Percentiles rank a stretch among this genome's conserved stretches.
Evolutionary conservation across 2,888 invertebrate species (phyloP).

Genomic region (Scaptomyza polygonia): DNA sequence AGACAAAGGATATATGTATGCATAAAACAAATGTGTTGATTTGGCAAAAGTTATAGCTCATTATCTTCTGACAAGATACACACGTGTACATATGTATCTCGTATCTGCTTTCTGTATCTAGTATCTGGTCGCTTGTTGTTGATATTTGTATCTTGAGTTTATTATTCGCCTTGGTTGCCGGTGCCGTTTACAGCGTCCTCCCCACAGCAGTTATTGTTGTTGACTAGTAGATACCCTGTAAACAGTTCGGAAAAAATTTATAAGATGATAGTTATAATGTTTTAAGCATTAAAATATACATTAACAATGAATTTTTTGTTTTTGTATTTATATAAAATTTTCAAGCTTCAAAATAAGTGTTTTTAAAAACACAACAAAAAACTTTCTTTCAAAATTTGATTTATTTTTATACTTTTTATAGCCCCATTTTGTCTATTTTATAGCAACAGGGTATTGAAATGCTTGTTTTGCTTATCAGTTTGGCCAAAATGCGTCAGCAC

Average conservation of each 20-base stretch:
- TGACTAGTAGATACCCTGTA: constrained; percentile 12
- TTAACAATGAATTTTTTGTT: no score
- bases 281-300: no score
- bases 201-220: neutral
- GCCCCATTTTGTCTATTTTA: neutral
- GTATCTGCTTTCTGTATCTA: constrained; percentile 41
- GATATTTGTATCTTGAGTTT: constrained; percentile 45
- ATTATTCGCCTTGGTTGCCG: constrained; percentile 7
- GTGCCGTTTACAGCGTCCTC: constrained; percentile 9
- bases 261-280: no score
- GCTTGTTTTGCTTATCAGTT: constrained; percentile 63
- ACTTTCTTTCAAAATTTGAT: no score
- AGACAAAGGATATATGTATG: constrained; percentile 10
- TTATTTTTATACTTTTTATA: neutral
- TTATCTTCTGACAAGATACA: constrained; percentile 62
- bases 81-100: constrained; percentile 34
- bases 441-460: constrained; percentile 15
- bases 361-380: no score
- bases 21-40: constrained; percentile 34
- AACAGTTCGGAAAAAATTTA: no score
- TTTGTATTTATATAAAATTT: no score
- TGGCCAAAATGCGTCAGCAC: constrained; percentile 71
- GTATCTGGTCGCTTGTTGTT: constrained; percentile 20
- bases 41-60: constrained; percentile 53
- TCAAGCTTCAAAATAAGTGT: no score